Evolutionary conservation across 2,113 vertebrate species (phyloP).

Genomic region (Neotragus pygmaeus): DNA sequence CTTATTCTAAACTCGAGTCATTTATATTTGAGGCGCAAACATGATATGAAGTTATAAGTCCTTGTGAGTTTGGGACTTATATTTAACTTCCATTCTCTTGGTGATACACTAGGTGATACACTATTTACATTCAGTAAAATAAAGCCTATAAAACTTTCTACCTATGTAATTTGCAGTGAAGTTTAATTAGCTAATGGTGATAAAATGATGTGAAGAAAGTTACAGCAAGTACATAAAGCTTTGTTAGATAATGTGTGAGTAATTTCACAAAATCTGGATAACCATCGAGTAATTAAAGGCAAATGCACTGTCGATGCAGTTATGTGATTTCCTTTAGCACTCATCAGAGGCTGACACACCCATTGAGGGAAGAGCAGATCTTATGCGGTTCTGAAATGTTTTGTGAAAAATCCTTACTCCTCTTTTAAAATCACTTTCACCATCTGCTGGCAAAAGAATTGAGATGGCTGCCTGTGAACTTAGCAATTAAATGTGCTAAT

Average conservation of each 20-base stretch:
- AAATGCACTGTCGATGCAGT: background rate
- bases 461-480: slow-evolving; percentile 65
- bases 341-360: slow-evolving; percentile 31
- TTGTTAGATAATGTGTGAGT: slow-evolving; percentile 34
- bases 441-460: slow-evolving; percentile 75
- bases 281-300: slow-evolving; percentile 64
- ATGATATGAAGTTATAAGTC: background rate
- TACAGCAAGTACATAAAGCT: slow-evolving; percentile 19
- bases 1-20: background rate
- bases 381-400: slow-evolving; percentile 64
- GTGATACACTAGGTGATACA: background rate
- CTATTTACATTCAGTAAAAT: background rate
- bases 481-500: slow-evolving; percentile 78
- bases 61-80: background rate
- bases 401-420: slow-evolving; percentile 71
- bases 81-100: background rate
- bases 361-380: slow-evolving; percentile 58
- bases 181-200: slow-evolving; percentile 48
- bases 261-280: slow-evolving; percentile 56
- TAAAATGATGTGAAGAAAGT: slow-evolving; percentile 45
- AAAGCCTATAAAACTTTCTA: background rate
- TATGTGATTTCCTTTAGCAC: background rate
- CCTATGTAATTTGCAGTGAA: slow-evolving; percentile 36
- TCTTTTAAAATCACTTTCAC: slow-evolving; percentile 72
- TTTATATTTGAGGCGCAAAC: background rate